Evolutionary conservation across 1,140 invertebrate genomes (phyloP).

Genomic region (Varroa destructor): DNA sequence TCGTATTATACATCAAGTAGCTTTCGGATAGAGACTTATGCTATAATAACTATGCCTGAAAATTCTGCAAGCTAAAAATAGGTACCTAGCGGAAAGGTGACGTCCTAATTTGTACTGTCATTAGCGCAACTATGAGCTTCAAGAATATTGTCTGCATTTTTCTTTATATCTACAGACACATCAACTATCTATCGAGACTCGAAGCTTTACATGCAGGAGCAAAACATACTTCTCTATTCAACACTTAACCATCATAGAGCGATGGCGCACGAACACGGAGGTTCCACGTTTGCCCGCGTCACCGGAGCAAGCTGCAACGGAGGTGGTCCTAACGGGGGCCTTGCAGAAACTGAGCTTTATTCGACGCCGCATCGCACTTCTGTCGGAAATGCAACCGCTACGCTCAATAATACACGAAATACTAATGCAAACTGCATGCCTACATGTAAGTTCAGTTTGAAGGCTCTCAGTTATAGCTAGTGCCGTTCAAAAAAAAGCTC

Average conservation of each 20-base stretch:
- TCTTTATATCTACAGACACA: constrained; percentile 1
- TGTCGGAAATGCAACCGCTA: neutral
- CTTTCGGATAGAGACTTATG: too few relatives aligned
- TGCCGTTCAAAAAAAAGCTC: neutral
- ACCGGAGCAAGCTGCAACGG: neutral
- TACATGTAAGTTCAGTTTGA: constrained; percentile 1
- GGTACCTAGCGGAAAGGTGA: neutral
- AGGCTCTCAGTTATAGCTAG: neutral
- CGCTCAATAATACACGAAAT: constrained; percentile 23
- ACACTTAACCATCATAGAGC: constrained; percentile 15
- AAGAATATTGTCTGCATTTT: neutral
- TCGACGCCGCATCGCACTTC: constrained; percentile 24
- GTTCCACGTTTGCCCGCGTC: neutral
- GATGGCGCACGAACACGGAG: constrained; percentile 8
- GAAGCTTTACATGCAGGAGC: constrained; percentile 27
- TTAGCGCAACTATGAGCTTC: neutral
- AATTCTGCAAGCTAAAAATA: too few relatives aligned
- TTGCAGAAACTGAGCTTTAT: constrained; percentile 10
- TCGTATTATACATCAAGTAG: too few relatives aligned
- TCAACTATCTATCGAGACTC: constrained; percentile 21
- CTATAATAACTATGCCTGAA: too few relatives aligned
- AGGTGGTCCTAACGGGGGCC: neutral
- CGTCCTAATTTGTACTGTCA: neutral
- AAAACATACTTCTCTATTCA: constrained; percentile 26
- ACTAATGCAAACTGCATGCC: neutral